Evolutionary conservation across 1,140 invertebrate species (phyloP), one percentile per base, ranked within the genome.

Genomic region (Pollicipes pollicipes): DNA sequence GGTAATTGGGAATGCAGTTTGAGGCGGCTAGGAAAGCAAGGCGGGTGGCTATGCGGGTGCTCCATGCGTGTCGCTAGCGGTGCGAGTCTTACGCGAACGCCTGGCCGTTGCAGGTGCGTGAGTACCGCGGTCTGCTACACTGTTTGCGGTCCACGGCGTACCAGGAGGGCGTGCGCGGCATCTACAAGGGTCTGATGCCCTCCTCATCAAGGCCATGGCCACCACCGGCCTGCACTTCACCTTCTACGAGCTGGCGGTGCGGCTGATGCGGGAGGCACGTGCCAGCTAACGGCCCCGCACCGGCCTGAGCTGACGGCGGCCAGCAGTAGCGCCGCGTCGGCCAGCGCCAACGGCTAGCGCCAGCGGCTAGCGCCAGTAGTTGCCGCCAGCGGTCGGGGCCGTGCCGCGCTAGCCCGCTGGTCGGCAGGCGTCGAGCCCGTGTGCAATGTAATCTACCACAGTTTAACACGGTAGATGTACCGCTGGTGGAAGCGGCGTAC

Each of bases 261-360:
- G 64, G 13, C 27, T 66, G 64, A 66, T 66, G 64, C 64, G 64
- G n/a, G n/a, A n/a, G n/a, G n/a, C n/a, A n/a, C n/a, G n/a, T n/a
- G n/a, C n/a, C n/a, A n/a, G n/a, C n/a, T n/a, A n/a, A n/a, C n/a
- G n/a, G n/a, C n/a, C n/a, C n/a, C n/a, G n/a, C n/a, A n/a, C n/a
- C n/a, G n/a, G n/a, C n/a, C n/a, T n/a, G n/a, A n/a, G n/a, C n/a
- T n/a, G n/a, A n/a, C n/a, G n/a, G n/a, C n/a, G n/a, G n/a, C n/a
- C n/a, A n/a, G n/a, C n/a, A n/a, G n/a, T n/a, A n/a, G n/a, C n/a
- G n/a, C n/a, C n/a, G n/a, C n/a, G n/a, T n/a, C n/a, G n/a, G n/a
- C n/a, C n/a, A n/a, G n/a, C n/a, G n/a, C n/a, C n/a, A n/a, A n/a
- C n/a, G n/a, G n/a, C n/a, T n/a, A n/a, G n/a, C n/a, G n/a, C n/a